Evolutionary conservation across 2,888 invertebrate species (phyloP), one percentile per base, ranked within the genome.

Genomic region (Slavum lentiscoides): DNA sequence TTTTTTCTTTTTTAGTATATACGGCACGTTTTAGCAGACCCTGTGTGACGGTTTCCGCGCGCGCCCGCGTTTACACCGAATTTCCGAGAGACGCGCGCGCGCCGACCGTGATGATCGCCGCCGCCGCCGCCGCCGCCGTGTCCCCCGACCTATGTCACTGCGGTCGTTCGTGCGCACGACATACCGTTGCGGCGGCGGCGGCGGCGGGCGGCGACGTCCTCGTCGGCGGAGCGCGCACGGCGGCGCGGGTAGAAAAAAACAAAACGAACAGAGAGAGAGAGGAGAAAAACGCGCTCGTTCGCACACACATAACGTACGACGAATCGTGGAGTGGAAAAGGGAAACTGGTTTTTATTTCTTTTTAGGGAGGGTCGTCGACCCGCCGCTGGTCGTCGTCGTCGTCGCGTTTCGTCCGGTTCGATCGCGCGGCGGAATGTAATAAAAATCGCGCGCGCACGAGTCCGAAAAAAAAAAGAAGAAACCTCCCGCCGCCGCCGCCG

Each of bases 301-400:
- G 13, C 6, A n/a, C 58, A 11, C n/a, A 23, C 30, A 23, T 9
- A 6, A 13, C 49, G 39, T 11, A 15, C 49, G 15, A 13, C 49
- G 69, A 30, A 30, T 19, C 30, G 2, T 17, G 19, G 9, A 37
- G 66, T n/a, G 49, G 43, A 30, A 77, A 69, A 77, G 76, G 76
- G 69, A 77, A 77, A 77, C 76, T 58, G 76, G 76, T 77, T 77
- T 68, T 75, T 43, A 19, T 43, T 55, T 58, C 39, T 15, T 55
- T 74, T 76, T 68, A 68, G 75, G 75, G 75, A 59, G 76, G 76
- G 76, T 77, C 76, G 68, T 53, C 76, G 76, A 76, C 76, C 68
- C 68, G 67, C 23, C 67, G 23, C 69, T n/a, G n/a, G 55, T 9
- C 68, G 68, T 39, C 30, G 30, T 30, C 30, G 30, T 30, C 30